Evolutionary conservation across 2,888 invertebrate genomes (phyloP).

Genomic region (Vesta saturnalis): DNA sequence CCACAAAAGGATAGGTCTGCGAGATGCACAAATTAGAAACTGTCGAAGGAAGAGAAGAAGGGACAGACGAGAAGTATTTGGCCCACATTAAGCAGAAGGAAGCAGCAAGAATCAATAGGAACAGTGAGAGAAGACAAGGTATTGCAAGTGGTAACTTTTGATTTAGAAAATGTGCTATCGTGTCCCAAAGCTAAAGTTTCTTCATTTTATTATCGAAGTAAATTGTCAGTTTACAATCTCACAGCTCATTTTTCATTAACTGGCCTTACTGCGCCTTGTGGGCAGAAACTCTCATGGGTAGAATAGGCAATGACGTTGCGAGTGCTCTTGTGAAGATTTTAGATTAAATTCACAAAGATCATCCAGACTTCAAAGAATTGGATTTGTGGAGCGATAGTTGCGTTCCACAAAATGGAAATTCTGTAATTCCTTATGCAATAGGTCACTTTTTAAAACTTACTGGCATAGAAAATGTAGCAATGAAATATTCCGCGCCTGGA

Average conservation of each 20-base stretch:
- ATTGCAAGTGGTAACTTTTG: conserved; percentile 13
- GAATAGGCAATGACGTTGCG: conserved; percentile 44
- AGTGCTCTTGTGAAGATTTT: conserved; percentile 46
- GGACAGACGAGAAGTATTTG: neutral
- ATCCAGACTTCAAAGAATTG: conserved; percentile 33
- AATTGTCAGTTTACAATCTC: conserved; percentile 45
- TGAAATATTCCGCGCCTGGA: conserved; percentile 47
- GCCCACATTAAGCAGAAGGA: neutral
- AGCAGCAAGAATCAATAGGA: neutral
- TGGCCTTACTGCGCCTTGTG: conserved; percentile 48
- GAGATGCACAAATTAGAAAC: neutral
- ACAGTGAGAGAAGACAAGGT: neutral
- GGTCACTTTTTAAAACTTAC: conserved; percentile 28
- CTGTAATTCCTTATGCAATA: conserved; percentile 35
- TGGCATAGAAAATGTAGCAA: conserved; percentile 34
- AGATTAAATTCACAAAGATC: conserved; percentile 38
- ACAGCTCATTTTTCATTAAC: conserved; percentile 47
- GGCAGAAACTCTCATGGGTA: conserved; percentile 44
- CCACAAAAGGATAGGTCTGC: conserved; percentile 8
- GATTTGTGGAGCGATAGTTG: conserved; percentile 43
- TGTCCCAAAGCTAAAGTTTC: conserved; percentile 45
- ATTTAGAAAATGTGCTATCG: conserved; percentile 44
- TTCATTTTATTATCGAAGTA: conserved; percentile 45
- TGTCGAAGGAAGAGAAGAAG: neutral
- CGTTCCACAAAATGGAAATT: conserved; percentile 43